Evolutionary conservation across 2,888 invertebrate species (phyloP), one percentile per base, ranked within the genome.

Genomic region (Aphidius colemani): DNA sequence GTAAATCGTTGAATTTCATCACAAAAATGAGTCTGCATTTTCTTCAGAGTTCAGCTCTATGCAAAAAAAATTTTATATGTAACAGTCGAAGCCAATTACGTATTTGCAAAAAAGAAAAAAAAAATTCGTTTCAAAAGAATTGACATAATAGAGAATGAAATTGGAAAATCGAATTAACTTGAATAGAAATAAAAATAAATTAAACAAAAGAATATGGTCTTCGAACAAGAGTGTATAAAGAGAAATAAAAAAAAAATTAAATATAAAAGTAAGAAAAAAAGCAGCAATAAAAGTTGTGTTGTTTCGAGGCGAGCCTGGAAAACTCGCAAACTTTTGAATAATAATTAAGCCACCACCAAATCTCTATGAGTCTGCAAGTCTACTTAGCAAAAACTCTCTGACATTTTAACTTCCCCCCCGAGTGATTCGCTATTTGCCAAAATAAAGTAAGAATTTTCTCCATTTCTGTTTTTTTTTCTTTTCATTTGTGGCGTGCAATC

Each of bases 271-370:
- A 50, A 40, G 51, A 9, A 51, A 51, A 43, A n/a, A 51, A n/a
- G 10, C n/a, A 45, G 45, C 18, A 45, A 45, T 48, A n/a, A 3
- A 40, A 11, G 13, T 13, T 39, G 53, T 53, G 44, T 53, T 57
- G 45, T 62, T 57, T 50, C 48, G 44, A 56, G 40, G 46, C 43
- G 51, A 44, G 49, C 30, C 30, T 30, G 3, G 45, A 39, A 40
- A 58, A 63, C 53, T 58, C 48, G 56, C 9, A 46, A 63, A 63
- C 58, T 58, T 58, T 44, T 63, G 57, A 63, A 63, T 63, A 58
- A 63, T 63, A 64, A 64, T 64, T 64, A 64, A 59, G 53, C 59
- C 59, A 41, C 53, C 63, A 41, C 53, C 63, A 59, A 63, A 53
- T 59, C 40, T 59, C 46, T 18, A 13, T 5, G 43, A 51, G 51